A percentile compares a stretch with the other conserved stretches of the same genome.
phyloP scores from a whole-genome alignment of 2,888 invertebrate species.

The Cataglyphis cursor region DNA sequence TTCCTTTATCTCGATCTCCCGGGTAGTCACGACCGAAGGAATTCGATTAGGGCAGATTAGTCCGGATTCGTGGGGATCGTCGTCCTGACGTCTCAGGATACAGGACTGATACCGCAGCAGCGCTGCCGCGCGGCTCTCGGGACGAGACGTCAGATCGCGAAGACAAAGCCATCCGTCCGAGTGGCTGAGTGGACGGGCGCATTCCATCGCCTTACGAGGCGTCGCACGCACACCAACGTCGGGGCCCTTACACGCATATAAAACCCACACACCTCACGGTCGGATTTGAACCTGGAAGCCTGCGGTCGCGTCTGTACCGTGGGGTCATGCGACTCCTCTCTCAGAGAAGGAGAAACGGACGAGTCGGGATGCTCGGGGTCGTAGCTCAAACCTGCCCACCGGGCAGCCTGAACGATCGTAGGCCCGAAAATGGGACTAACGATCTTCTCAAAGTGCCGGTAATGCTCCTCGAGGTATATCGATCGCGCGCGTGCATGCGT shows the following conservation, averaged over 20 bases:
- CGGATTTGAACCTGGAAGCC: conserved; percentile 72
- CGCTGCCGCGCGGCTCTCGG: conserved; percentile 52
- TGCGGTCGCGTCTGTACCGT: conserved; percentile 75
- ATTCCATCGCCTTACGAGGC: conserved; percentile 83
- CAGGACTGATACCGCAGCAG: conserved; percentile 47
- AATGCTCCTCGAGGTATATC: conserved; percentile 20
- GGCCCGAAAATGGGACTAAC: conserved; percentile 60
- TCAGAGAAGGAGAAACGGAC: conserved; percentile 70
- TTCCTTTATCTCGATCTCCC: conserved; percentile 52
- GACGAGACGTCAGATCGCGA: conserved; percentile 81
- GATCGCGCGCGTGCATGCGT: conserved; percentile 36
- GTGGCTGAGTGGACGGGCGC: conserved; percentile 74
- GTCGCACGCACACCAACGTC: conserved; percentile 66
- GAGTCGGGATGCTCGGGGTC: conserved; percentile 49
- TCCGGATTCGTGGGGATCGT: conserved; percentile 36
- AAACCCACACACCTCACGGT: conserved; percentile 48
- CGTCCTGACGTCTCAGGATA: conserved; percentile 56
- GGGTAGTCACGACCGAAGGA: conserved; percentile 45
- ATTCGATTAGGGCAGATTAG: conserved; percentile 74
- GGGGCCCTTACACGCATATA: conserved; percentile 47
- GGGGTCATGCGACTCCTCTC: conserved; percentile 78
- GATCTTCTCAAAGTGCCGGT: conserved; percentile 52
- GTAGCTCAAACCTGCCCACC: conserved; percentile 61
- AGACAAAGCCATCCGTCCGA: conserved; percentile 83
- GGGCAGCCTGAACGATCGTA: conserved; percentile 61